Evolutionary conservation across 2,888 invertebrate genomes (phyloP), one percentile per base, ranked within the genome.

Genomic region (Sericinus montela): DNA sequence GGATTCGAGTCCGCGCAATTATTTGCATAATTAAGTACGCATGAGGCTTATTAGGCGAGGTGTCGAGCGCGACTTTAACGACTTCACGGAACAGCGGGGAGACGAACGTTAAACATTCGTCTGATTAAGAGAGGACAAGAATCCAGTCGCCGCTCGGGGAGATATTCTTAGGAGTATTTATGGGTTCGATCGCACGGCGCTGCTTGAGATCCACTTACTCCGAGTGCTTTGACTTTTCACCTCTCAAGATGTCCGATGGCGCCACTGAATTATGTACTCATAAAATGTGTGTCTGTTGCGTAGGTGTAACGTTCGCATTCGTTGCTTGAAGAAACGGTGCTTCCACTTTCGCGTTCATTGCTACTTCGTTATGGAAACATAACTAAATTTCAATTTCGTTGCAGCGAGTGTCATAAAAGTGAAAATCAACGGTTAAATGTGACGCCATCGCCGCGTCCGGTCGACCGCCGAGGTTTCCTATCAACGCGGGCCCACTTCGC

Each of bases 381-480:
- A n/a, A 25, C 11, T 29, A 40, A 44, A 41, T 45, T 50, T 50
- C 45, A 50, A 41, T 50, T 45, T 50, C 41, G 37, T 37, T 37
- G 37, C 48, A 48, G 37, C 37, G 37, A 50, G 37, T 13, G 25
- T 25, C 70, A 77, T 81, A 81, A 83, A 82, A 84, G 82, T 82
- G 82, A 83, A 82, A 85, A 76, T 75, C 54, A 70, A 76, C 72
- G 65, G 76, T 78, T 75, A 60, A n/a, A n/a, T 72, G 71, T 75
- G 72, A 68, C 58, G 64, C 51, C 58, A 62, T 56, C 56, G 65
- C 67, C 67, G 71, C 65, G 67, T 45, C 43, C 41, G 40, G 45
- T 14, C 51, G 60, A 61, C 62, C 50, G 60, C 61, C 62, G 55
- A 56, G 56, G 59, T 56, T 72, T 64, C 72, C 70, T 67, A 62